These are phyloP conservation scores for Lepisosteus osseus DNA, from an alignment of 2,113 vertebrate species.

Conservation along the genomic window DNA sequence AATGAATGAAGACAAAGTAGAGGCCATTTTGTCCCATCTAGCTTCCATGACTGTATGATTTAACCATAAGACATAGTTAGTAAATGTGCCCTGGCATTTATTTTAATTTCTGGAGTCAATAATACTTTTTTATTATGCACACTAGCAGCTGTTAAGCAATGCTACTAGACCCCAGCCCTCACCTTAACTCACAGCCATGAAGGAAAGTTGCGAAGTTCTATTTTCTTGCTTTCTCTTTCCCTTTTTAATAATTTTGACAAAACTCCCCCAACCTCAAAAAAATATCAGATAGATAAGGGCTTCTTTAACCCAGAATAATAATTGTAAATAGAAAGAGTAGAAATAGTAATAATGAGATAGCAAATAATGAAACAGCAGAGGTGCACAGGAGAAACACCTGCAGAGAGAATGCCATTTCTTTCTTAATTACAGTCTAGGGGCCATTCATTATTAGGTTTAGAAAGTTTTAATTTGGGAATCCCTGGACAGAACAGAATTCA, in stretches of 20 bases:
- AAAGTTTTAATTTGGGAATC: too few relatives aligned
- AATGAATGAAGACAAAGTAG: too few relatives aligned
- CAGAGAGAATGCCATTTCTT: background rate
- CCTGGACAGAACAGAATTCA: too few relatives aligned
- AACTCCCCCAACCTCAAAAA: constrained; percentile 16
- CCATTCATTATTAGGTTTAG: too few relatives aligned
- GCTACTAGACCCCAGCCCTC: constrained; percentile 13
- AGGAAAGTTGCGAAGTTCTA: constrained; percentile 44
- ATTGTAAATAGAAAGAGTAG: constrained; percentile 19
- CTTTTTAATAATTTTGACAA: constrained; percentile 22
- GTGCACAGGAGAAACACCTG: constrained; percentile 11
- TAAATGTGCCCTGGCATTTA: too few relatives aligned
- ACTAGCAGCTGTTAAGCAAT: too few relatives aligned
- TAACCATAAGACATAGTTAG: too few relatives aligned
- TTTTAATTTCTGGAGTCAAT: too few relatives aligned
- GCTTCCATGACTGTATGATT: too few relatives aligned
- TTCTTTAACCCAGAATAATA: constrained; percentile 33
- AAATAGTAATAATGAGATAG: constrained; percentile 18
- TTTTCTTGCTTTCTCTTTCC: constrained; percentile 28
- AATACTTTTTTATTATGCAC: too few relatives aligned
- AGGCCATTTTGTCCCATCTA: too few relatives aligned
- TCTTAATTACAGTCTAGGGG: background rate
- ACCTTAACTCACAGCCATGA: constrained; percentile 27
- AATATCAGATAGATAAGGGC: constrained; percentile 15
- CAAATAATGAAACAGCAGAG: constrained; percentile 2